Base-by-base conservation (phyloP, 30 jellyfish, hydroid and myxozoan species). In the Chrysaora quinquecirrha region DNA sequence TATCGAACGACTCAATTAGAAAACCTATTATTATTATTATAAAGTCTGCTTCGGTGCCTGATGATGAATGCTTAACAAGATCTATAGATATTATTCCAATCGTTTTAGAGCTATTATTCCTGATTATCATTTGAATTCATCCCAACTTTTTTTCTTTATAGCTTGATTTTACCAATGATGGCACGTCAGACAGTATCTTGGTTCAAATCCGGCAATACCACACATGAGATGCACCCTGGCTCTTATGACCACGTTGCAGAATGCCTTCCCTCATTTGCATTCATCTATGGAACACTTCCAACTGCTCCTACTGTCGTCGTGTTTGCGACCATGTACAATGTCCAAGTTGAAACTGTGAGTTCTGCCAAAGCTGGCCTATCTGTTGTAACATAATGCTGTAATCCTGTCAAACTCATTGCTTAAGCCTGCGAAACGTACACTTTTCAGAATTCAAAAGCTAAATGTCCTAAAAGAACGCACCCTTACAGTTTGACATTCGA, bases 271-370 rank as follows among this genome's bases (percentile, higher is more conserved):
- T 33, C 90, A 35, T 91, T 91, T 80, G 96, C 96, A 24, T 91
- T 91, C 73, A 35, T 91, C 0, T 91, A 91, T 91, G 98, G 98
- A 11, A 80, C 96, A 0, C 50, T 91, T 0, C 98, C 98, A 38
- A 73, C 98, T 30, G 98, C 98, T 0, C 98, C 98, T 2, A 80
- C 98, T 3, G 98, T 91, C 12, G 89, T 75, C 34, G 76, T 91
- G 16, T 91, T 28, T 65, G 96, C 98, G 25, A 29, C 91, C 14
- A 82, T 73, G 81, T 91, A 91, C 62, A 83, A 69, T 22, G 24
- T 70, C 25, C 88, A 84, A 21, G 95, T 78, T 1, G 90, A 86
- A 12, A 81, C 85, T 3, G 98, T 91, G 49, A 85, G 52, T n/a
- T n/a, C n/a, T n/a, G n/a, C n/a, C n/a, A n/a, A n/a, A n/a, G n/a